Evolutionary conservation across 35 echinoderm and acorn worm genomes (phyloP), one percentile per base, ranked within the genome.

Genomic region (Apostichopus parvimensis): DNA sequence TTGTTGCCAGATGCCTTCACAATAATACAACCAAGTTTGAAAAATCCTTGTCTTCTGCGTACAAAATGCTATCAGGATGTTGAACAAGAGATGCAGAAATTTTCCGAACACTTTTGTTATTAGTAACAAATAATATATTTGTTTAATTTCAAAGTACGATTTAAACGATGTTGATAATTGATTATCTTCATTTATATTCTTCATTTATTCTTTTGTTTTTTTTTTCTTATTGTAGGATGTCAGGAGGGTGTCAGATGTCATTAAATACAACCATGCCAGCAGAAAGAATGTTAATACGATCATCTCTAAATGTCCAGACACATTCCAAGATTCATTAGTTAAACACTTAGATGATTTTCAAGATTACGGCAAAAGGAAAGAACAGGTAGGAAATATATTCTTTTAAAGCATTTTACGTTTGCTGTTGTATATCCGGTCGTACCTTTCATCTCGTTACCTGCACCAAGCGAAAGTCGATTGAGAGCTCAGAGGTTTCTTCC

Each of bases 311-410:
- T 99, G 97, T 91, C 97, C 97, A 17, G 95, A 96, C 11, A 92
- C 91, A 85, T 99, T 99, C 92, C 97, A 99, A 83, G 97, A 99
- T 0, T 96, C 95, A 5, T 91, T 99, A 18, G 84, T 85, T 54
- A 99, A 99, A 83, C 97, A 95, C 72, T 86, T 99, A 23, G 95
- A 99, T 93, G 97, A 99, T 79, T 99, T 93, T 77, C 93, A 99
- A 79, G 97, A 99, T 21, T 99, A 94, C 80, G 92, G 71, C 17
- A 60, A 94, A 12, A 90, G 93, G 64, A 45, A 89, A 17, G 58
- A 76, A 56, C 91, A 92, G 94, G 94, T 94, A 91, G 58, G 58
- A 61, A 61, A 1, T 1, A 61, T 12, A 10, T 53, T 53, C 75
- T 28, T 4, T 28, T 4, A 22, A 20, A 77, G 7, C 0, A 14